Percentiles rank a stretch among this genome's conserved stretches.
Evolutionary conservation across 2,797 vertebrate species (phyloP).

Genomic region (Phrynocephalus guinanensis): DNA sequence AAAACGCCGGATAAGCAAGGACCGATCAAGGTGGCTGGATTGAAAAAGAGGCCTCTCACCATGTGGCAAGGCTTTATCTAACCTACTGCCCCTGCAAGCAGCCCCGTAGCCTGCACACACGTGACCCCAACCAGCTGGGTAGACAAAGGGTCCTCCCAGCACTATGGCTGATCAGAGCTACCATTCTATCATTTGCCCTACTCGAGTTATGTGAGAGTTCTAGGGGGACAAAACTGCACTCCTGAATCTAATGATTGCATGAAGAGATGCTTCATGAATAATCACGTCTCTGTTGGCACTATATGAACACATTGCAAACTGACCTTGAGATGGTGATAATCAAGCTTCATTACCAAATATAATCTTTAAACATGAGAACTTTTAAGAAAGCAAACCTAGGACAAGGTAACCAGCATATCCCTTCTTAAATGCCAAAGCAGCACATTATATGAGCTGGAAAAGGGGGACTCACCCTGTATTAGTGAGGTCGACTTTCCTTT

Average conservation of each 20-base stretch:
- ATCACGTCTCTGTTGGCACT: background rate
- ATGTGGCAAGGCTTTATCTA: too few species aligned
- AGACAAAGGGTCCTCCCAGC: too few species aligned
- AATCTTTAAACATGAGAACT: background rate
- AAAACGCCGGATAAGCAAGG: too few species aligned
- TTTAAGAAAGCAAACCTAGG: background rate
- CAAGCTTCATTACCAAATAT: background rate
- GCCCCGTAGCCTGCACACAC: too few species aligned
- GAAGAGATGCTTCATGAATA: background rate
- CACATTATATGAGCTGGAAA: too few species aligned
- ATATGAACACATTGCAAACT: background rate
- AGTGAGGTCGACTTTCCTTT: too few species aligned
- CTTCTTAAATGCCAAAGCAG: background rate
- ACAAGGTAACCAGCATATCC: background rate
- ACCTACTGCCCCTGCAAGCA: too few species aligned
- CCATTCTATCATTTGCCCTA: background rate
- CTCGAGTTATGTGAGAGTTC: background rate
- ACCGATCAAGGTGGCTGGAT: too few species aligned
- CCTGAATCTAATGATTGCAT: background rate
- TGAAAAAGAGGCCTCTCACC: too few species aligned
- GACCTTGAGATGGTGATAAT: background rate
- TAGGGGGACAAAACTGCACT: background rate
- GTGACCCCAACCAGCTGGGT: too few species aligned
- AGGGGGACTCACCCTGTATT: too few species aligned
- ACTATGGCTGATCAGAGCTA: too few species aligned